Percentiles rank a stretch among this genome's conserved stretches.
Evolutionary conservation across 1,140 invertebrate genomes (phyloP).

Genomic region (Eumaeus atala): DNA sequence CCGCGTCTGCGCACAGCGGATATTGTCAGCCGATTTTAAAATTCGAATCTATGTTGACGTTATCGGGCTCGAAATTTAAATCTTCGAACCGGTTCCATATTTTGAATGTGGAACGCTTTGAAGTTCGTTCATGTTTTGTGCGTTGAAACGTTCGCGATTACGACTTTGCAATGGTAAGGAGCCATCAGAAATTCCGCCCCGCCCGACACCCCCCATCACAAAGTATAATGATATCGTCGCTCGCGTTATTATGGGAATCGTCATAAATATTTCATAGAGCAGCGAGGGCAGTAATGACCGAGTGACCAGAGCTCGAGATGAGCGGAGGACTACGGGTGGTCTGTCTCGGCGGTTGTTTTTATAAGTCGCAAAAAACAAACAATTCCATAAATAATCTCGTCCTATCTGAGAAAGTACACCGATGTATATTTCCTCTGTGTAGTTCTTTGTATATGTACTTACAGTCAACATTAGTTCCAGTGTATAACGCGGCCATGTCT

Average conservation of each 20-base stretch:
- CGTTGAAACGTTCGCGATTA: conserved; percentile 35
- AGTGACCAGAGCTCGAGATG: conserved; percentile 53
- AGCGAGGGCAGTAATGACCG: conserved; percentile 67
- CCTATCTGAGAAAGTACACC: conserved; percentile 17
- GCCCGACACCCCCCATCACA: conserved; percentile 70
- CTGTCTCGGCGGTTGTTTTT: conserved; percentile 13
- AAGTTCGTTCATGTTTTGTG: conserved; percentile 45
- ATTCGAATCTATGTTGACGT: conserved; percentile 21
- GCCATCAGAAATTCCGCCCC: conserved; percentile 74
- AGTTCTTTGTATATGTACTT: too few relatives aligned
- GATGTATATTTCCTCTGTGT: too few relatives aligned
- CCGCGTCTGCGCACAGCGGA: conserved; percentile 61
- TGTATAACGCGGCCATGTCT: too few relatives aligned
- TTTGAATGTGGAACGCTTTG: conserved; percentile 20
- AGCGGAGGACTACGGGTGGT: conserved; percentile 31
- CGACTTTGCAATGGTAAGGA: conserved; percentile 75
- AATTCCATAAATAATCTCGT: background rate
- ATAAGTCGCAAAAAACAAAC: conserved; percentile 5
- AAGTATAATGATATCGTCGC: conserved; percentile 76
- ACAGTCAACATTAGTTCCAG: too few relatives aligned
- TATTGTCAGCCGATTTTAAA: conserved; percentile 23
- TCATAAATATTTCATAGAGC: conserved; percentile 74
- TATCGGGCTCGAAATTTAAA: conserved; percentile 32
- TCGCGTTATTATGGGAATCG: conserved; percentile 73
- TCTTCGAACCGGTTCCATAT: conserved; percentile 25